phyloP scores from a whole-genome alignment of 2,888 invertebrate genomes.

The Orthonychiurus folsomi region DNA sequence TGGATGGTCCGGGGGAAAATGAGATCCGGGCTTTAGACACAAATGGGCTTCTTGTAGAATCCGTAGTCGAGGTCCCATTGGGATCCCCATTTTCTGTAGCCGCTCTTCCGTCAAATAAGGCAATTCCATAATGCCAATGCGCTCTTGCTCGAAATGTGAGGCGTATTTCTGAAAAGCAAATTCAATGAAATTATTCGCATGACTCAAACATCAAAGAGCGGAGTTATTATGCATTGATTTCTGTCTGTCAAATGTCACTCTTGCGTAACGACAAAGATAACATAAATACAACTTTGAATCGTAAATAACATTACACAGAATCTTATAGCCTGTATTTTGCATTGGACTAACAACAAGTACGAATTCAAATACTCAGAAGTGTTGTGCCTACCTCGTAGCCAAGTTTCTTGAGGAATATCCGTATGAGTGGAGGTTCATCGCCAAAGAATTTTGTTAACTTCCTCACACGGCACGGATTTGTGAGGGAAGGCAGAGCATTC shows the following conservation, averaged over 20 bases:
- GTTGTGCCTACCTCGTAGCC: conserved; percentile 68
- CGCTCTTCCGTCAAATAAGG: conserved; percentile 84
- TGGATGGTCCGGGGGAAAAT: conserved; percentile 28
- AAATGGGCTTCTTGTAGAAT: conserved; percentile 70
- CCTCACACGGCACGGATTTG: conserved; percentile 77
- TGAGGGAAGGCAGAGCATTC: conserved; percentile 53
- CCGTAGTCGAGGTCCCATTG: conserved; percentile 75
- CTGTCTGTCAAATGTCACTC: not conserved
- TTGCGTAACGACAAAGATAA: not conserved
- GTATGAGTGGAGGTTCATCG: conserved; percentile 79
- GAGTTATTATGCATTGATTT: not conserved
- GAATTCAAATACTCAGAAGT: not conserved
- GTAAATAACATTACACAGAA: not conserved
- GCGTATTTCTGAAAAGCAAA: conserved; percentile 66
- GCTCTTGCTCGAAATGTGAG: conserved; percentile 69
- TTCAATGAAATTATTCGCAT: no score
- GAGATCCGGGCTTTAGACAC: conserved; percentile 33
- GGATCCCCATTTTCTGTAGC: conserved; percentile 78
- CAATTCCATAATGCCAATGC: conserved; percentile 79
- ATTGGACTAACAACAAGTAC: not conserved
- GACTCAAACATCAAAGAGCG: not conserved
- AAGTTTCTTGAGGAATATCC: conserved; percentile 78
- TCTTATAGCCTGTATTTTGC: not conserved
- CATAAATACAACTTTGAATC: not conserved
- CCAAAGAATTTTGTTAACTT: conserved; percentile 89